Evolutionary conservation across 2,113 vertebrate genomes (phyloP), one percentile per base, ranked within the genome.

Genomic region (Neodontobutis hainanensis): DNA sequence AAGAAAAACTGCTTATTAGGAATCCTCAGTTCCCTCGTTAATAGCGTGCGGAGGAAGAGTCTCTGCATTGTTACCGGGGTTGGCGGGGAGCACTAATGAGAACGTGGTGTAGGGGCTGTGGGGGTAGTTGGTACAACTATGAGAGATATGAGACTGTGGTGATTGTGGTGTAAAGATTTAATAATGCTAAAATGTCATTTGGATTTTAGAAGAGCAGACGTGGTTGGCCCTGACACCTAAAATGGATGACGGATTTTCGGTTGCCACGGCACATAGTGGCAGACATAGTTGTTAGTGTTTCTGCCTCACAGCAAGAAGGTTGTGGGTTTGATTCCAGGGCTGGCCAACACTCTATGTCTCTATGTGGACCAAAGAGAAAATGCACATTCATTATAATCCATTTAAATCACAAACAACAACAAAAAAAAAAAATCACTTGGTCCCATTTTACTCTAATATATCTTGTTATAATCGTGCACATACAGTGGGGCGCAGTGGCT

Each of bases 1-100:
- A 89, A 91, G 87, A 92, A 92, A 92, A 91, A 90, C 88, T 88
- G 88, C 91, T 91, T 92, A 92, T 92, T 92, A 92, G 77, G 86
- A 90, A 90, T 91, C 89, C 85, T 89, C 82, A 70, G 81, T 88
- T 91, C 75, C 72, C 89, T 91, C 90, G 87, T 92, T 92, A 92
- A 91, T 90, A 85, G 85, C 72, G 78, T 75, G 83, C 83, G 83
- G 78, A 83, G 83, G 80, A 91, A 79, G 79, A 77, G 70, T 76
- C 74, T 82, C 75, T 86, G 81, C 52, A 55, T 83, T 88, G 84
- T 90, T 88, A 78, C 79, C 81, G 32, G 66, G 84, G 86, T 81
- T 87, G 87, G 73, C 36, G 68, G 84, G 81, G 87, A 83, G 61
- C 81, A 85, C 85, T 91, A 90, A 92, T 92, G 91, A 90, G 84